Evolutionary conservation across 2,888 invertebrate genomes (phyloP).

Genomic region (Rhaphigaster nebulosa): DNA sequence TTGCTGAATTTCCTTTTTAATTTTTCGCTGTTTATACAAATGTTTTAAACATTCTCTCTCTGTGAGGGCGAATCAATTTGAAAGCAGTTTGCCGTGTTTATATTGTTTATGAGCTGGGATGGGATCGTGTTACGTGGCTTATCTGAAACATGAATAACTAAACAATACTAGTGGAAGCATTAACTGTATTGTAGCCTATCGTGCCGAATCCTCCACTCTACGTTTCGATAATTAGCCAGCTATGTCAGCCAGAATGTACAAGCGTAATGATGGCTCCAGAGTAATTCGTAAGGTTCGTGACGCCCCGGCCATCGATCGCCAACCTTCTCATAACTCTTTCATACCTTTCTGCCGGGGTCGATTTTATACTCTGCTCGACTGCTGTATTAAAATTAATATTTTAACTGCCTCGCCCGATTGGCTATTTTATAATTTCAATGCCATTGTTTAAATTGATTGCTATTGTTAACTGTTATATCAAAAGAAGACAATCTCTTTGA

Average conservation of each 20-base stretch:
- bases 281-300: conserved; percentile 30
- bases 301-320: not conserved
- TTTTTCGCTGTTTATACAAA: not conserved
- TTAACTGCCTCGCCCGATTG: not conserved
- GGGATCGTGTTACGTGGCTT: not conserved
- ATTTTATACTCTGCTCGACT: not conserved
- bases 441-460: not conserved
- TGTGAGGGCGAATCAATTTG: not conserved
- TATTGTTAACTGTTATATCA: not conserved
- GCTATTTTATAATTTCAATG: not conserved
- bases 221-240: conserved; percentile 7
- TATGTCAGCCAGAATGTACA: not conserved
- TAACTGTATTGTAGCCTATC: conserved; percentile 2
- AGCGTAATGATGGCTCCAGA: conserved; percentile 9
- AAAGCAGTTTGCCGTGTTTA: not conserved
- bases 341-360: conserved; percentile 34
- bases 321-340: conserved; percentile 44
- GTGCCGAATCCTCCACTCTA: not conserved
- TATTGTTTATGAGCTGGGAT: not conserved
- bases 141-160: conserved; percentile 20
- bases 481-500: not conserved
- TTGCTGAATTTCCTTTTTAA: not conserved
- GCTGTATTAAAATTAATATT: not conserved
- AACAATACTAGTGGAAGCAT: not conserved
- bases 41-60: not conserved